Conservation (phyloP, 2,113 vertebrate species). For the Aptenodytes patagonicus region DNA sequence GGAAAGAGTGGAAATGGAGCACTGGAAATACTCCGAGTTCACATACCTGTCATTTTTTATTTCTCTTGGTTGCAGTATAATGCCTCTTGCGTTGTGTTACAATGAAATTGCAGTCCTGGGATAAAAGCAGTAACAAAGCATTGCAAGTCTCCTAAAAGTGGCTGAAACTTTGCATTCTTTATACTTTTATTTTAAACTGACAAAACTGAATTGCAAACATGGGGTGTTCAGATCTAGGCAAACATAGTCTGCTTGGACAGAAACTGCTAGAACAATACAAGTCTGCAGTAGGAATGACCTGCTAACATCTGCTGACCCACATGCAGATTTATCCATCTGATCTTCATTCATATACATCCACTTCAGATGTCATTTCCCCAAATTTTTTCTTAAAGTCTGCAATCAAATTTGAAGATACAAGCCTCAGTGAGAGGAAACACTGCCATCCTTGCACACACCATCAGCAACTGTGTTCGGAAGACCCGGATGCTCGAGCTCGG, state of each 20-base stretch:
- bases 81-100: background rate
- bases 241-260: background rate
- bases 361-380: background rate
- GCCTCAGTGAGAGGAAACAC: background rate
- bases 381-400: background rate
- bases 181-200: background rate
- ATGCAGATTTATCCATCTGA: background rate
- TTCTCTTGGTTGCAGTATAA: background rate
- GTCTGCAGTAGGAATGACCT: background rate
- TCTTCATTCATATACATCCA: background rate
- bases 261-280: background rate
- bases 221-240: background rate
- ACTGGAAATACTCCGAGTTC: background rate
- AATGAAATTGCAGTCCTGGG: background rate
- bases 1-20: background rate
- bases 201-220: background rate
- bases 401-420: background rate
- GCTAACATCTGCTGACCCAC: background rate
- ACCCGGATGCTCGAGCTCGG: background rate
- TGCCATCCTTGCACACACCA: background rate
- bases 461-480: background rate
- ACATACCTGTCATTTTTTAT: background rate
- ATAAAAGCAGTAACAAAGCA: background rate
- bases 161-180: background rate
- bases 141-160: background rate